Conservation (phyloP, 2,113 vertebrate genomes). For the Sinocyclocheilus maitianheensis region DNA sequence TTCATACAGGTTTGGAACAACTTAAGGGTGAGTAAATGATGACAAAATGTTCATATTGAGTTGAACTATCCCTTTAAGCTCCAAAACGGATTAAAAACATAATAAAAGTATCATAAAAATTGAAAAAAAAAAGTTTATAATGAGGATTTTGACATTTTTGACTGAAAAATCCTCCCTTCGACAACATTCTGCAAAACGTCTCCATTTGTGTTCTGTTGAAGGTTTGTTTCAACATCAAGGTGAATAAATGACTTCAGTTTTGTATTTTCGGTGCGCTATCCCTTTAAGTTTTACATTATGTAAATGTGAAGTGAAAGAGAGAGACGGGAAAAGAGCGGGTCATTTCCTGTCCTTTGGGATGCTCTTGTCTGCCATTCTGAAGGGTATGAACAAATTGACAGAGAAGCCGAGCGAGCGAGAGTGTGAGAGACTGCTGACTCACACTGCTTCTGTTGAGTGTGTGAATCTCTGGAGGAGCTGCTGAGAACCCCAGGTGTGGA, state of each 20-base stretch:
- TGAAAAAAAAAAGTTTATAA: too few relatives aligned
- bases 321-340: constrained; percentile 11
- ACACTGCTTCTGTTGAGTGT: constrained; percentile 43
- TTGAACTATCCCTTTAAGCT: not conserved
- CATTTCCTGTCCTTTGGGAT: not conserved
- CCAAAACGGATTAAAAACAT: not conserved
- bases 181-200: not conserved
- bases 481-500: constrained; percentile 57
- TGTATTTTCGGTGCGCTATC: not conserved
- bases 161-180: not conserved
- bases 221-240: not conserved
- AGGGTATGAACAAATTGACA: not conserved
- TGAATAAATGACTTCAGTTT: not conserved
- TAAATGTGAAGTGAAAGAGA: not conserved
- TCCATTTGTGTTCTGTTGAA: not conserved
- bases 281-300: not conserved
- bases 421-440: constrained; percentile 71
- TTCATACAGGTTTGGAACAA: not conserved
- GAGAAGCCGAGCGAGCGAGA: constrained; percentile 42
- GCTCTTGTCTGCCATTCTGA: constrained; percentile 35
- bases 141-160: too few relatives aligned
- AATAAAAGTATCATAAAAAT: not conserved
- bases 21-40: not conserved
- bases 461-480: constrained; percentile 43
- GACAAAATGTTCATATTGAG: not conserved